A percentile compares a stretch with the other conserved stretches of the same genome.
phyloP scores from a whole-genome alignment of 2,888 invertebrate genomes.

The Nebria salina region DNA sequence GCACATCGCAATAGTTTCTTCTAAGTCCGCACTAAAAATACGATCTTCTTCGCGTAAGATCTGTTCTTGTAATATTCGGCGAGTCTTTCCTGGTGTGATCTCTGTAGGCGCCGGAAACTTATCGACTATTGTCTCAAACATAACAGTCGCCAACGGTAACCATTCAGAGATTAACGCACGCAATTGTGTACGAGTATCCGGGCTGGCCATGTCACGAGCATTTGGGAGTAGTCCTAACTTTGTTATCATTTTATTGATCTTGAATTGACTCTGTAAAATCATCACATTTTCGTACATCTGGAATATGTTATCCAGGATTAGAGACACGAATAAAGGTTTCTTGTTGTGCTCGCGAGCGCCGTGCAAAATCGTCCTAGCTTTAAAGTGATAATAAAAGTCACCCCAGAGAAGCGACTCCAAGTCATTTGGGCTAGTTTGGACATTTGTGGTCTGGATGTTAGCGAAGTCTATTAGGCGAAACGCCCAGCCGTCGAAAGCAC shows the following conservation, averaged over 20 bases:
- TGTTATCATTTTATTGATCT: constrained; percentile 74
- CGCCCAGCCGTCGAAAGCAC: constrained; percentile 96
- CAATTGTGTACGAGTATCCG: constrained; percentile 80
- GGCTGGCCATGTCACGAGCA: constrained; percentile 79
- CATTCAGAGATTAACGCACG: constrained; percentile 88
- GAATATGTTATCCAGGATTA: constrained; percentile 92
- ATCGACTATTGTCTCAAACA: constrained; percentile 72
- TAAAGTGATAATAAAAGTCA: constrained; percentile 88
- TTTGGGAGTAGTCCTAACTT: constrained; percentile 81
- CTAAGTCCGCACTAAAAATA: neutral
- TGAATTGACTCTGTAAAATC: constrained; percentile 78
- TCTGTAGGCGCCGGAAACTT: constrained; percentile 85
- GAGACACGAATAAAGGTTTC: constrained; percentile 91
- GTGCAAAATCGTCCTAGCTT: constrained; percentile 82
- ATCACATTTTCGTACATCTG: constrained; percentile 86
- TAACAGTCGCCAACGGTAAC: constrained; percentile 75
- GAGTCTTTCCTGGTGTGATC: constrained; percentile 79
- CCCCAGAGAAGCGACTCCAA: constrained; percentile 91
- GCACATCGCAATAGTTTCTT: neutral
- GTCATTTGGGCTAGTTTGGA: constrained; percentile 73
- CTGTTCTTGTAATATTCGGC: constrained; percentile 76
- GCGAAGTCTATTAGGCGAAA: constrained; percentile 86
- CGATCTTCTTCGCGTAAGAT: constrained; percentile 62
- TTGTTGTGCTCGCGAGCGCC: constrained; percentile 94
- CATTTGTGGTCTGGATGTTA: constrained; percentile 75